phyloP scores from a whole-genome alignment of 2,888 invertebrate species.

The Hermodice carunculata region DNA sequence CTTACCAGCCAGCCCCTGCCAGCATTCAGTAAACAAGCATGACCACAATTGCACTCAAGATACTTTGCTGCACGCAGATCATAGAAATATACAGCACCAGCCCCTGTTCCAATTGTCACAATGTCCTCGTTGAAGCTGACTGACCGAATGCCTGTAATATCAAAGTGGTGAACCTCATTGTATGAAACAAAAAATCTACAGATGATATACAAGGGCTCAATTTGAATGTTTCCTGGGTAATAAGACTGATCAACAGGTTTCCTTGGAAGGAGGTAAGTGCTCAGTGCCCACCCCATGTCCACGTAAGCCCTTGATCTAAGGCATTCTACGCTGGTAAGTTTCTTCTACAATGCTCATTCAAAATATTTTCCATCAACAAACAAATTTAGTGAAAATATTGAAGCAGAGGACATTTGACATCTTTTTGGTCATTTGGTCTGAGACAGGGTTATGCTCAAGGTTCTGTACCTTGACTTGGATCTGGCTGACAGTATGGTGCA shows the following conservation, averaged over 20 bases:
- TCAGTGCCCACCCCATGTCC: background rate
- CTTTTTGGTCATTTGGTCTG: too few relatives aligned
- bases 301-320: background rate
- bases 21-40: constrained; percentile 54
- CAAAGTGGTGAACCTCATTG: too few relatives aligned
- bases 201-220: too few relatives aligned
- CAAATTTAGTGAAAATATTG: too few relatives aligned
- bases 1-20: constrained; percentile 66
- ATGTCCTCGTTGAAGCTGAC: constrained; percentile 91
- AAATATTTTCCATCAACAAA: too few relatives aligned
- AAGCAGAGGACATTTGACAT: too few relatives aligned
- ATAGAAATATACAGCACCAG: constrained; percentile 93
- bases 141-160: constrained; percentile 79
- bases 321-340: background rate
- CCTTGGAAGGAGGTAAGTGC: background rate
- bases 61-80: constrained; percentile 93
- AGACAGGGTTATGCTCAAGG: too few relatives aligned
- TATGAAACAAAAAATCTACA: too few relatives aligned
- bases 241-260: too few relatives aligned
- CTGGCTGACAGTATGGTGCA: too few relatives aligned
- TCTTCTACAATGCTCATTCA: background rate
- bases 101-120: constrained; percentile 92
- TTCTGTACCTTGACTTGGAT: too few relatives aligned
- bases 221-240: too few relatives aligned
- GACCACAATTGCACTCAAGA: constrained; percentile 78